These are phyloP conservation scores for Nyctereutes procyonoides DNA, from an alignment of 2,113 vertebrate species.

Conservation along the genomic window DNA sequence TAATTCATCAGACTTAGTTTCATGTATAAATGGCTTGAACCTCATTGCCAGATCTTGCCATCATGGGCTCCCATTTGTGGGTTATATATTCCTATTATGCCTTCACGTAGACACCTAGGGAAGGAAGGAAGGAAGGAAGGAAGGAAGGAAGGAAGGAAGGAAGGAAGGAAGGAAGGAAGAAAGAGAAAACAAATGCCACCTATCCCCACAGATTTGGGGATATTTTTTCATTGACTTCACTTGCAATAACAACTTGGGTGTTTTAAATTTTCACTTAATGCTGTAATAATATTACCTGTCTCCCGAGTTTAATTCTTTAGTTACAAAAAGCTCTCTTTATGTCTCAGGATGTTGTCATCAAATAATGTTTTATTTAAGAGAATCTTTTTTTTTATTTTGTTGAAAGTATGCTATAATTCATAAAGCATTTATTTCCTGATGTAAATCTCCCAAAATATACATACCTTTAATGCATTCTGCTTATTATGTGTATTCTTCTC, in stretches of 20 bases:
- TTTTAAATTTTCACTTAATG: not conserved
- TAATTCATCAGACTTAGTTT: not conserved
- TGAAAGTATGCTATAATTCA: not conserved
- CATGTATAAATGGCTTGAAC: not conserved
- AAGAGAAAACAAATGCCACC: accelerated
- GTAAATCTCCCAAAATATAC: not conserved
- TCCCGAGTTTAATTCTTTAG: not conserved
- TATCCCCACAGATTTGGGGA: accelerated
- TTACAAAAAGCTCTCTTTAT: not conserved
- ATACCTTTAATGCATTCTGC: accelerated
- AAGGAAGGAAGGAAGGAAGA: not conserved
- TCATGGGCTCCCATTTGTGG: not conserved
- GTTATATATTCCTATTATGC: not conserved
- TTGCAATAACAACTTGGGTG: not conserved
- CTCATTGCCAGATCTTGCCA: not conserved
- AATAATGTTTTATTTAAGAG: not conserved
- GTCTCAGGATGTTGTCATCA: not conserved
- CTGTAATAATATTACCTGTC: not conserved
- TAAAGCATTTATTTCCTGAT: not conserved
- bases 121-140: not conserved
- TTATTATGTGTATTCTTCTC: not conserved
- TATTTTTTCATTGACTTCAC: not conserved
- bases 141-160: not conserved
- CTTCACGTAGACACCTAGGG: not conserved
- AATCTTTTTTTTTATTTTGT: not conserved